Percentiles rank a stretch among this genome's conserved stretches.
phyloP scores from a whole-genome alignment of 2,113 vertebrate species.

The Nothoprocta perdicaria region DNA sequence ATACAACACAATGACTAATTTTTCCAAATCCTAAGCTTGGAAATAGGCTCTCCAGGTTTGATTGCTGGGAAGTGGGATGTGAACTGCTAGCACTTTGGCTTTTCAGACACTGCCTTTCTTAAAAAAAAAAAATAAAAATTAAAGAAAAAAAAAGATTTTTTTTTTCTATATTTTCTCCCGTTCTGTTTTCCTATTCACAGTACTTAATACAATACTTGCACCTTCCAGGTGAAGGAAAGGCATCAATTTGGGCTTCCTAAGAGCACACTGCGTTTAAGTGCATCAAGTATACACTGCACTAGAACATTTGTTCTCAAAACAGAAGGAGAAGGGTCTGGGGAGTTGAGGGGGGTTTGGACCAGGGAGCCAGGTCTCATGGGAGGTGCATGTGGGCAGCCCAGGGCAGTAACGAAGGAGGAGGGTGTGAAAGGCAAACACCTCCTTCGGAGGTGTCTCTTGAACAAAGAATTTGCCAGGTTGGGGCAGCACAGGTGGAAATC shows the following conservation, averaged over 20 bases:
- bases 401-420: not conserved
- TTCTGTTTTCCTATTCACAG: not conserved
- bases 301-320: not conserved
- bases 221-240: not conserved
- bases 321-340: not conserved
- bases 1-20: not conserved
- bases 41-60: not conserved
- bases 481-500: not conserved
- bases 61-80: not conserved
- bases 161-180: not conserved
- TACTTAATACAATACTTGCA: not conserved
- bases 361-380: rapidly evolving
- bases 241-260: not conserved
- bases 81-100: rapidly evolving
- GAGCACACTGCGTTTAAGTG: not conserved
- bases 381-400: not conserved
- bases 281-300: not conserved
- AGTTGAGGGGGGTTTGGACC: rapidly evolving
- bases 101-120: not conserved
- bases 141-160: not conserved
- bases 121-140: not conserved
- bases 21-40: not conserved
- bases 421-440: not conserved
- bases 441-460: rapidly evolving
- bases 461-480: not conserved